These are phyloP conservation scores for Cremastinae sp. DNA, from an alignment of 2,888 invertebrate genomes.

Conservation along the genomic window DNA sequence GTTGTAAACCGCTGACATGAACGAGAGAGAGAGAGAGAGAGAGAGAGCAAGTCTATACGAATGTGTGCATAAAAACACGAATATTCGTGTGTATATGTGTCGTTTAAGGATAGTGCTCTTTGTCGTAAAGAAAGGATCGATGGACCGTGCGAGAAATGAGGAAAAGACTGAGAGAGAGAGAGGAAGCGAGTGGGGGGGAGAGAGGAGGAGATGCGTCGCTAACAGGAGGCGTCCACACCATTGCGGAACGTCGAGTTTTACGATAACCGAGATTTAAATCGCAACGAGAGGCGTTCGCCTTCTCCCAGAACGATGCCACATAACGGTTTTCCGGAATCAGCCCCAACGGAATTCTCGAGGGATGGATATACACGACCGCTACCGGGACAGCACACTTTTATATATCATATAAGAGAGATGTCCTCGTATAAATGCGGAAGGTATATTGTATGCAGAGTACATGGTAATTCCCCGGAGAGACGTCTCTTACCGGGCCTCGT, in stretches of 20 bases:
- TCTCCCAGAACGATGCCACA: constrained; percentile 36
- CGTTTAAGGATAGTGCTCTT: constrained; percentile 32
- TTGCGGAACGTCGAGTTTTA: constrained; percentile 54
- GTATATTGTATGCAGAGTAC: constrained; percentile 35
- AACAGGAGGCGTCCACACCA: constrained; percentile 40
- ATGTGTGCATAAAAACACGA: no score
- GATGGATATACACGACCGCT: constrained; percentile 28
- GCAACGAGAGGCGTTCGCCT: constrained; percentile 50
- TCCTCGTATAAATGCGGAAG: constrained; percentile 18
- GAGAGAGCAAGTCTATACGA: constrained; percentile 33
- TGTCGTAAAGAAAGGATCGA: constrained; percentile 55
- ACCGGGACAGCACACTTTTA: constrained; percentile 20
- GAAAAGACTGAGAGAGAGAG: no score
- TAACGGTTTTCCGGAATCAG: constrained; percentile 50
- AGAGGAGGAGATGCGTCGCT: constrained; percentile 41
- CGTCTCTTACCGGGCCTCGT: constrained; percentile 16
- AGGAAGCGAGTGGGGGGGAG: no score
- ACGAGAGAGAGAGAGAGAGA: constrained; percentile 45
- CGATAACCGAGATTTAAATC: constrained; percentile 62
- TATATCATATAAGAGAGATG: constrained; percentile 28
- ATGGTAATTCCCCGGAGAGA: constrained; percentile 45
- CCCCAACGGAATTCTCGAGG: constrained; percentile 36
- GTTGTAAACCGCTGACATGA: constrained; percentile 69
- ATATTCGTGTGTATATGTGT: constrained; percentile 7
- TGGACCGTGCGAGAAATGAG: constrained; percentile 23